Evolutionary conservation across 2,888 invertebrate species (phyloP).

Genomic region (Papilio gigon): DNA sequence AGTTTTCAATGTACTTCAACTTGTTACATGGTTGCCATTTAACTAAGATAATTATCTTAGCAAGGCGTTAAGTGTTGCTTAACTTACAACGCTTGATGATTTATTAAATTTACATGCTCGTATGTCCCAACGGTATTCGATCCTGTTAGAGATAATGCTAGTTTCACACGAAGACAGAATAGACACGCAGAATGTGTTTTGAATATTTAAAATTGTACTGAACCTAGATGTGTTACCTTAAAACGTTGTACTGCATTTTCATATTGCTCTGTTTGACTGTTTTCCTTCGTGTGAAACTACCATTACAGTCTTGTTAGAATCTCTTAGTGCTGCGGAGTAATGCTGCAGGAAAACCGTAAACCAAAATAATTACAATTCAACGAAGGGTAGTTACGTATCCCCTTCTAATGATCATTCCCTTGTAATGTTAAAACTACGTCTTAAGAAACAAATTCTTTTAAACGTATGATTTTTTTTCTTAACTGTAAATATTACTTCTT

Average conservation of each 20-base stretch:
- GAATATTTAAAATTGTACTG: not conserved
- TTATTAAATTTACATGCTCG: slow-evolving; percentile 36
- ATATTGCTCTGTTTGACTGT: not conserved
- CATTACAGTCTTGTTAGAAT: slow-evolving; percentile 65
- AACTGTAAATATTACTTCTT: too few species aligned
- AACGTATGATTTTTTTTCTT: slow-evolving; percentile 36
- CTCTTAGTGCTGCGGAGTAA: slow-evolving; percentile 60
- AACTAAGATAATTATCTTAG: slow-evolving; percentile 33
- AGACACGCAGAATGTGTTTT: not conserved
- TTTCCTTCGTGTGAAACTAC: not conserved
- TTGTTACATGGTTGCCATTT: slow-evolving; percentile 1
- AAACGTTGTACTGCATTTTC: not conserved
- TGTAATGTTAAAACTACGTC: slow-evolving; percentile 35
- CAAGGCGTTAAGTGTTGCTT: slow-evolving; percentile 36
- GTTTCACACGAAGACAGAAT: not conserved
- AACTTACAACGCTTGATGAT: slow-evolving; percentile 47
- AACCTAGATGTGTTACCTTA: not conserved
- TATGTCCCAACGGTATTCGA: slow-evolving; percentile 50
- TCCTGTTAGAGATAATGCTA: slow-evolving; percentile 55
- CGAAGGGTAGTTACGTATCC: slow-evolving; percentile 61
- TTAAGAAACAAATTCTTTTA: slow-evolving; percentile 43
- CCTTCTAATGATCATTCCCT: slow-evolving; percentile 56
- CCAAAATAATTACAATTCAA: slow-evolving; percentile 69
- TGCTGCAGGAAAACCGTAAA: slow-evolving; percentile 61
- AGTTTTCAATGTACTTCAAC: not conserved